Percentiles rank a stretch among this genome's conserved stretches.
phyloP scores from a whole-genome alignment of 2,797 vertebrate species.

The Coluber constrictor region DNA sequence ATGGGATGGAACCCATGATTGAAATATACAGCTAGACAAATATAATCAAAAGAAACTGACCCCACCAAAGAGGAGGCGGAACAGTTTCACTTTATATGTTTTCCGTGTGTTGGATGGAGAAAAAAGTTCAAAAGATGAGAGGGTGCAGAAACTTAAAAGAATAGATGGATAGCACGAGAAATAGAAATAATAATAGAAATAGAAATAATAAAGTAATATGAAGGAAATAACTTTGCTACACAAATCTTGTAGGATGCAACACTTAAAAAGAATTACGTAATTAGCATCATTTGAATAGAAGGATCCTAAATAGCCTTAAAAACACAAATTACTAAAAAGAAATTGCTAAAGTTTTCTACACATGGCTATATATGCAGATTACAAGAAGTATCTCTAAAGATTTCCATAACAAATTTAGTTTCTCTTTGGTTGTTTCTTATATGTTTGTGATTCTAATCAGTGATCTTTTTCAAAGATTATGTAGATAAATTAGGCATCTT shows the following conservation, averaged over 20 bases:
- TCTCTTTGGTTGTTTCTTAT: constrained; percentile 31
- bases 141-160: neutral
- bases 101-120: neutral
- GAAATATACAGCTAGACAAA: neutral
- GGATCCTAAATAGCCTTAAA: neutral
- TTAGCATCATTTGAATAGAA: neutral
- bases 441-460: constrained; percentile 46
- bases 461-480: constrained; percentile 49
- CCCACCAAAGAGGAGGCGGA: neutral
- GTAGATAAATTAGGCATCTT: constrained; percentile 53
- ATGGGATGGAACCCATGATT: neutral
- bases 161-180: neutral
- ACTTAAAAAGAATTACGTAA: neutral
- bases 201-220: neutral
- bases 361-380: constrained; percentile 25
- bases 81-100: neutral
- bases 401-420: constrained; percentile 36
- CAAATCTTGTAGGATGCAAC: neutral
- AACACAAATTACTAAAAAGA: neutral
- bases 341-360: neutral
- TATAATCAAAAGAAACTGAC: neutral
- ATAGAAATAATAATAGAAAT: neutral
- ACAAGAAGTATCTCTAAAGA: constrained; percentile 1
- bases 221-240: neutral
- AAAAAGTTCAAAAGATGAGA: neutral